These are phyloP conservation scores for Anseranas semipalmata DNA, from an alignment of 2,113 vertebrate genomes.

Conservation along the genomic window DNA sequence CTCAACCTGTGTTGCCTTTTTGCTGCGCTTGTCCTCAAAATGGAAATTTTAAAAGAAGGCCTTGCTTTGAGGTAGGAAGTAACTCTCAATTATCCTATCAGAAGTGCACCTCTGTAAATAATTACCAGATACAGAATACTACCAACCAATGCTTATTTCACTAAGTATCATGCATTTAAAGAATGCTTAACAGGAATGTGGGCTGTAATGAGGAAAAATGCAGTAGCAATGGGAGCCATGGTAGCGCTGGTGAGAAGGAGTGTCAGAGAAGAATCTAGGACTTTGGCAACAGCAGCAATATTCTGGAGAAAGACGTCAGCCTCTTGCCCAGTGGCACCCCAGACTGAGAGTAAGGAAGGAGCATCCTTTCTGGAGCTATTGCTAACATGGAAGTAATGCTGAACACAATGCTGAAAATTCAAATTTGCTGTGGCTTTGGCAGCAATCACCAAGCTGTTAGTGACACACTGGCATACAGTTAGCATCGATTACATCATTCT, in stretches of 20 bases:
- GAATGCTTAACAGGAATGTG: fast-evolving
- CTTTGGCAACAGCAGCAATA: not conserved
- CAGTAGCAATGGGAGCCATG: not conserved
- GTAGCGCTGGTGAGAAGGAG: not conserved
- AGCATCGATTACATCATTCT: not conserved
- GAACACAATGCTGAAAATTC: not conserved
- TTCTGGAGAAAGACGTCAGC: not conserved
- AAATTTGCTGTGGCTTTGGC: not conserved
- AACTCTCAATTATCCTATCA: not conserved
- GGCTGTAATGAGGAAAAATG: not conserved
- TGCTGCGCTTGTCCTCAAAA: not conserved
- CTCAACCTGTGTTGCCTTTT: not conserved
- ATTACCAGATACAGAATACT: not conserved
- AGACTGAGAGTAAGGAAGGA: not conserved
- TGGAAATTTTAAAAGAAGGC: not conserved
- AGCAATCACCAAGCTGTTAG: not conserved
- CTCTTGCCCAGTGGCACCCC: not conserved
- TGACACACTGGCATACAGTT: too few relatives aligned
- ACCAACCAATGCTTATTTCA: not conserved
- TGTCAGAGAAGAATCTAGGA: not conserved
- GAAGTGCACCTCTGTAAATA: not conserved
- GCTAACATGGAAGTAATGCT: not conserved
- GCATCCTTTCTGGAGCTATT: not conserved
- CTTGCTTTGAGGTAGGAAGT: not conserved
- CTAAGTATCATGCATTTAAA: not conserved